These are phyloP conservation scores for Cecidostiba fungosa DNA, from an alignment of 2,888 invertebrate species.

Conservation along the genomic window DNA sequence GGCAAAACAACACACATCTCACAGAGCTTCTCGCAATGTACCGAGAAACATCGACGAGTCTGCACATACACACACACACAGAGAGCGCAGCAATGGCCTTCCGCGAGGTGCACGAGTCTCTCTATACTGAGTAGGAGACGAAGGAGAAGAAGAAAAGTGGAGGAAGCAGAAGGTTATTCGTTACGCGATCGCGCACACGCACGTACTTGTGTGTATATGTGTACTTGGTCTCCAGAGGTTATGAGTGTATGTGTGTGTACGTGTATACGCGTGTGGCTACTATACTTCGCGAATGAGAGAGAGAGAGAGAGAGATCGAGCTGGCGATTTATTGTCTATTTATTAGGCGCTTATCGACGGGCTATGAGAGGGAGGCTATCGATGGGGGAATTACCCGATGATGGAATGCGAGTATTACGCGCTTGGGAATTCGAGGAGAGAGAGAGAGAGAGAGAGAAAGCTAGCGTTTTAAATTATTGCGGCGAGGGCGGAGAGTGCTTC, in stretches of 20 bases:
- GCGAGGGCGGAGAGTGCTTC: neutral
- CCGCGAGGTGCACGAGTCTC: constrained; percentile 17
- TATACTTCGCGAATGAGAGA: neutral
- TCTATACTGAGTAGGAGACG: constrained; percentile 19
- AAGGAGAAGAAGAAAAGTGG: constrained; percentile 31
- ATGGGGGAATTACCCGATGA: constrained; percentile 48
- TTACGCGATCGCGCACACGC: constrained; percentile 67
- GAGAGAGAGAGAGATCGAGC: neutral
- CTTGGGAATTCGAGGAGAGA: neutral
- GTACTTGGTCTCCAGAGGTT: neutral
- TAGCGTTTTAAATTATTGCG: constrained; percentile 3
- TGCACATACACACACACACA: neutral
- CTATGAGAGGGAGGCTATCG: constrained; percentile 14
- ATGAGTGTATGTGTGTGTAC: neutral
- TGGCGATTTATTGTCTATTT: constrained; percentile 56
- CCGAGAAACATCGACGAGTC: neutral
- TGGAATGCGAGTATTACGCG: constrained; percentile 38
- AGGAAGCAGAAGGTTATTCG: constrained; percentile 66
- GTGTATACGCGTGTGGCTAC: neutral
- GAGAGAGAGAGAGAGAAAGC: neutral
- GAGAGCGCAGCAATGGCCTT: constrained; percentile 44
- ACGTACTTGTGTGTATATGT: constrained; percentile 12
- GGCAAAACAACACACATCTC: neutral
- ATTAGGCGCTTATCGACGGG: constrained; percentile 56
- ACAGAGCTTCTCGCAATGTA: neutral